Evolutionary conservation across 2,113 vertebrate species (phyloP), one percentile per base, ranked within the genome.

Genomic region (Phasianus colchicus): DNA sequence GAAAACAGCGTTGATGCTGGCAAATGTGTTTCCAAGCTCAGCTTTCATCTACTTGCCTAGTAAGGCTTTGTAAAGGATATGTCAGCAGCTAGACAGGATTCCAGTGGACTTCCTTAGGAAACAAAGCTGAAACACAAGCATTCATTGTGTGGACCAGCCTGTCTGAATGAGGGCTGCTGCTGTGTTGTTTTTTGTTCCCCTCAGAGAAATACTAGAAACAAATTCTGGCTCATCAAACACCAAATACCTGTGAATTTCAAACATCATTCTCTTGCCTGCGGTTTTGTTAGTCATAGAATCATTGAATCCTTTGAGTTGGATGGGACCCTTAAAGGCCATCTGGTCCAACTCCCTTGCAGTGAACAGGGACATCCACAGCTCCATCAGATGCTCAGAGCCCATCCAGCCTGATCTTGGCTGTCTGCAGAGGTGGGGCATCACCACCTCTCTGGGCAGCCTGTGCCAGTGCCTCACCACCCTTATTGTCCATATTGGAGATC

Each of bases 1-100:
- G 13, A 86, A 86, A 92, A 57, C 83, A 95, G 17, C 61, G 29
- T 88, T 61, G 61, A 57, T 86, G 57, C 83, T 78, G 50, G 72
- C 34, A 88, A 65, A 48, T 80, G 3, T 32, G 19, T 84, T 94
- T 83, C 36, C 25, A 74, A 78, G 69, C 65, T 80, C 52, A 52
- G 38, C 58, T 89, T 88, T 94, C n/a, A 21, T 84, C 91, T 78
- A 43, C 65, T 67, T 91, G 52, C 22, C 34, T 65, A 11, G 69
- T 43, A 32, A 52, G 57, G 40, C 34, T 80, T 47, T 86, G 25
- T 52, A 45, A 86, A 83, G 70, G 43, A 75, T 17, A 0, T 21
- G 50, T 36, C 79, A 67, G 47, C 34, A 72, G 11, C 69, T 88
- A 48, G 52, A 50, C 16, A 63, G n/a, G 12, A 21, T 93, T 29